Evolutionary conservation across 2,888 invertebrate genomes (phyloP), one percentile per base, ranked within the genome.

Genomic region (Drosophila borborema): DNA sequence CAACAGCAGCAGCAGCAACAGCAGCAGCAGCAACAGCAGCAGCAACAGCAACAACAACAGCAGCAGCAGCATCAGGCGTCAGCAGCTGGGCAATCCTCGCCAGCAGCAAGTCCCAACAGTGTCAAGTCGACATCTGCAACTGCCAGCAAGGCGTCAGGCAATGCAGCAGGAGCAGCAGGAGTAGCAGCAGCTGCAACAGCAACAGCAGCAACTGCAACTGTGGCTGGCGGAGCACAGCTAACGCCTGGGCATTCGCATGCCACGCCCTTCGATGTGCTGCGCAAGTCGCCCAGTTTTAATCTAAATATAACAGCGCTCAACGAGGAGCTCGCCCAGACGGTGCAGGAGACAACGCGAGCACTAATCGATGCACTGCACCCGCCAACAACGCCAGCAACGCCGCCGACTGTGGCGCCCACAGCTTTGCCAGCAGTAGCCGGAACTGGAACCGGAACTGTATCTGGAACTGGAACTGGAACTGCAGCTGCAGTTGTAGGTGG

Each of bases 191-290:
- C 23, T n/a, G 43, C 9, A 28, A 28, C 18, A 16, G 5, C 31
- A 60, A 20, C 46, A 1, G 51, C 31, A 2, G 49, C 6, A 14
- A 14, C 48, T 36, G 7, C 46, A 18, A 34, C 31, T 9, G 49
- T 18, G 7, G 58, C 56, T 38, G 64, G 28, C 45, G 55, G 48
- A 7, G 41, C 59, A 10, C 74, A 74, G 56, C 41, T 72, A 2
- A 51, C 60, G 2, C 73, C 73, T 3, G 51, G 60, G 3, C 74
- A 64, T 10, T 38, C 60, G 7, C 74, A 64, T 62, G 73, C 87
- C 23, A 87, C 86, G 63, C 94, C 94, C 60, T 95, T 95, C 45
- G 93, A 93, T 83, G 91, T 86, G 0, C 48, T 93, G 16, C 84
- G 92, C 8, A 93, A 93, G 79, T 93, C 93, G 8, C 93, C 93